These are phyloP conservation scores for Elegia similella DNA, from an alignment of 2,888 invertebrate species.

Conservation along the genomic window DNA sequence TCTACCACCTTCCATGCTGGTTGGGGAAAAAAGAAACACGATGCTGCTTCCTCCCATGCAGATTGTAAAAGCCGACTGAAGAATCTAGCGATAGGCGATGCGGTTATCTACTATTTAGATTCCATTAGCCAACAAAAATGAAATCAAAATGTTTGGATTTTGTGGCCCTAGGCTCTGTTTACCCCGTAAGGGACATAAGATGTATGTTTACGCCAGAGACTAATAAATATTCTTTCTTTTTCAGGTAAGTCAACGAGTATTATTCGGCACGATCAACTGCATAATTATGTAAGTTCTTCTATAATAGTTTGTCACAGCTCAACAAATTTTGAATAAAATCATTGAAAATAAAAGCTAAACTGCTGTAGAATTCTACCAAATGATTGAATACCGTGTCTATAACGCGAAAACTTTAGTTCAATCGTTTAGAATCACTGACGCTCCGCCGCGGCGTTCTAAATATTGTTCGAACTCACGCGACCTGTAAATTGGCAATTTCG, in stretches of 20 bases:
- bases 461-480: conserved; percentile 1
- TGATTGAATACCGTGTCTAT: conserved; percentile 7
- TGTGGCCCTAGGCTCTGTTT: too few species aligned
- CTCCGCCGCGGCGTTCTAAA: neutral
- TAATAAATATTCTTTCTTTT: neutral
- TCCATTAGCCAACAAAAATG: too few species aligned
- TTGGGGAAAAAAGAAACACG: too few species aligned
- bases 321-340: neutral
- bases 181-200: too few species aligned
- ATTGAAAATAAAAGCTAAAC: neutral
- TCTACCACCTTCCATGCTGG: too few species aligned
- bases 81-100: too few species aligned
- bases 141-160: too few species aligned
- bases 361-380: neutral
- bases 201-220: too few species aligned
- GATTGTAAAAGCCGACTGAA: too few species aligned
- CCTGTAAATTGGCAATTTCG: conserved; percentile 9
- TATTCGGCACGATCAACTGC: neutral
- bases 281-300: neutral
- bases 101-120: too few species aligned
- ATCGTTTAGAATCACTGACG: conserved; percentile 4
- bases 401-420: neutral
- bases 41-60: too few species aligned
- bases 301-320: too few species aligned
- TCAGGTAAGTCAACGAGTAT: neutral